Base-by-base conservation (phyloP, 1,140 invertebrate genomes). In the Listronotus oregonensis region DNA sequence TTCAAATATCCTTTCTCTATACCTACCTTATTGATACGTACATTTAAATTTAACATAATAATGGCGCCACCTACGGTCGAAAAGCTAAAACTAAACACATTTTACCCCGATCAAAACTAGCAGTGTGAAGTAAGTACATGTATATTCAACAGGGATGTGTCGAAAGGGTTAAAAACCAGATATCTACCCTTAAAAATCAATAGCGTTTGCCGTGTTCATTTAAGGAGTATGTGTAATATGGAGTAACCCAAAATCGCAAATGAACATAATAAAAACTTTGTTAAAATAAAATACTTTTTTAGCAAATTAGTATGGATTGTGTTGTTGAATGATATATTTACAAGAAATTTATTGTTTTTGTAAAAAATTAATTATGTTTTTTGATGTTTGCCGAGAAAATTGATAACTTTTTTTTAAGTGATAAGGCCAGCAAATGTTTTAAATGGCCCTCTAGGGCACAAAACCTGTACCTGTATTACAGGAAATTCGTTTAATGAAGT, bases 401-500 rank as follows among this genome's bases (percentile, higher is more conserved):
- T n/a, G n/a, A n/a, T n/a, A n/a, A n/a, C n/a, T n/a, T n/a, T n/a
- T n/a, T n/a, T n/a, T n/a, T n/a, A n/a, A n/a, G n/a, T n/a, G n/a
- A n/a, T n/a, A n/a, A n/a, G n/a, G 6, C 6, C 42, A 14, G 17
- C 42, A 43, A 43, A 43, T 43, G 10, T n/a, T n/a, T 55, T 5
- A 40, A 55, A 15, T 55, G 52, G 40, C 15, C 55, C 40, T 32
- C 37, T 44, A 40, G 18, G 55, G 55, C 10, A 11, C 37, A 21
- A 56, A 40, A 42, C 42, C 37, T 32, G 42, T 34, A 46, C 42
- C 27, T 40, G 17, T 58, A 60, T 60, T 60, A 60, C 57, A 60
- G 57, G 57, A 60, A 60, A 60, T 60, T 60, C 37, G 32, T 10
- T 49, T 27, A 49, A 60, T 60, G 57, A 60, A 60, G 44, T 60